phyloP scores from a whole-genome alignment of 2,888 invertebrate genomes.

The Furcula furcula region DNA sequence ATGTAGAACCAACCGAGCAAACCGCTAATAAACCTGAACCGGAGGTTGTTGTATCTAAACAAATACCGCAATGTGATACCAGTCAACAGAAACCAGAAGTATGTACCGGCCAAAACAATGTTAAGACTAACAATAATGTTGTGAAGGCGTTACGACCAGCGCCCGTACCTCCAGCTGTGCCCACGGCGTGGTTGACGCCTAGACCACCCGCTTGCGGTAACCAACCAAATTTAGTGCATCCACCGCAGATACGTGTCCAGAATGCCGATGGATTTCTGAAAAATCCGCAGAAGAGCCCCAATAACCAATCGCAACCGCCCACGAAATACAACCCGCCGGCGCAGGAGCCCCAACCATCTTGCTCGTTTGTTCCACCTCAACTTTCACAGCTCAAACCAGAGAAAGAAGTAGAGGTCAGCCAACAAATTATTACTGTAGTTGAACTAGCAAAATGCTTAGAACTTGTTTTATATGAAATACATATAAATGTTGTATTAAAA shows the following conservation, averaged over 20 bases:
- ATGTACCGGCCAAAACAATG: constrained; percentile 26
- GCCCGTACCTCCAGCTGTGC: constrained; percentile 68
- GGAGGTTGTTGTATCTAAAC: constrained; percentile 19
- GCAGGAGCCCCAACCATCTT: constrained; percentile 65
- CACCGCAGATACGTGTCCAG: constrained; percentile 61
- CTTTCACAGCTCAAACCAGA: constrained; percentile 62
- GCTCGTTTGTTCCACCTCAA: constrained; percentile 57
- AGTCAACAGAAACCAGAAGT: constrained; percentile 23
- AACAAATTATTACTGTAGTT: constrained; percentile 29
- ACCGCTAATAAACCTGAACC: constrained; percentile 21
- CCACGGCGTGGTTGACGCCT: constrained; percentile 62
- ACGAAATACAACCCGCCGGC: constrained; percentile 31
- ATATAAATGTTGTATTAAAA: constrained; percentile 35
- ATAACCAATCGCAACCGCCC: constrained; percentile 39
- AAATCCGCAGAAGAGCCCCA: constrained; percentile 41
- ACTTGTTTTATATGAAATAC: constrained; percentile 25
- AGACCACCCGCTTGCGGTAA: constrained; percentile 35
- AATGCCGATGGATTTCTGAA: constrained; percentile 46
- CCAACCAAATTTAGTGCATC: constrained; percentile 37
- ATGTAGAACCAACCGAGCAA: constrained; percentile 18
- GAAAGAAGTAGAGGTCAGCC: constrained; percentile 78
- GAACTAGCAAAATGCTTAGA: constrained; percentile 21
- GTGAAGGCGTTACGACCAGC: constrained; percentile 39
- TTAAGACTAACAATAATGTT: constrained; percentile 27
- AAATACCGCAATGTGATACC: constrained; percentile 21